Percentiles rank a stretch among this genome's conserved stretches.
These are phyloP conservation scores for Diadema setosum DNA, from an alignment of 35 echinoderm and acorn worm genomes.

Conservation along the genomic window DNA sequence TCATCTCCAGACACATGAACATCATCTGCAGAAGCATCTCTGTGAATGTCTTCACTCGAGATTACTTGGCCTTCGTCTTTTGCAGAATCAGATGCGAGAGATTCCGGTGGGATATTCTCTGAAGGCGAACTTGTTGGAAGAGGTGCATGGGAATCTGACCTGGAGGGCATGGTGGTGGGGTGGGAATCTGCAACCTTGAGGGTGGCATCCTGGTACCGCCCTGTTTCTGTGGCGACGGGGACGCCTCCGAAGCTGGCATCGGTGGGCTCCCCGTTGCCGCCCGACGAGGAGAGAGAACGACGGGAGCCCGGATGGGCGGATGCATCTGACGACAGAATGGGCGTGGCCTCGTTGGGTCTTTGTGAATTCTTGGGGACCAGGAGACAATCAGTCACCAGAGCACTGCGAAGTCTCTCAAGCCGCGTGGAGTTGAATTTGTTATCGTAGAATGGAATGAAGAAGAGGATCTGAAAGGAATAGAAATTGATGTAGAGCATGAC, in stretches of 20 bases:
- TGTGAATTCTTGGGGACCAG: neutral
- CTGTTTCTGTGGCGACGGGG: neutral
- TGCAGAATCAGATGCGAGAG: too few species aligned
- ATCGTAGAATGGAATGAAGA: constrained; percentile 63
- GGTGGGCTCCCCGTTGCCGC: neutral
- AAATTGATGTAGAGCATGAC: too few species aligned
- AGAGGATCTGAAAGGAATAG: constrained; percentile 32
- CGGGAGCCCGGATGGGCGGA: neutral
- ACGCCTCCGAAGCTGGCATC: neutral
- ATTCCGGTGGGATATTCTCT: too few species aligned
- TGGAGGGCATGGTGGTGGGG: neutral
- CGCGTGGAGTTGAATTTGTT: constrained; percentile 53
- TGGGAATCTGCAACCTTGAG: neutral
- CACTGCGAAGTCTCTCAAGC: constrained; percentile 6
- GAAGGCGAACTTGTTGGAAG: too few species aligned
- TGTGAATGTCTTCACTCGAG: too few species aligned
- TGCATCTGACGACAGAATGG: neutral
- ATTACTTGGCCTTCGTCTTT: too few species aligned
- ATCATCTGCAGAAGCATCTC: too few species aligned
- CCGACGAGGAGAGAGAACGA: neutral
- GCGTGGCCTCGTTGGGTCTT: neutral
- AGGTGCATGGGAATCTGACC: neutral
- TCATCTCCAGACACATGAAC: too few species aligned
- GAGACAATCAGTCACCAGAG: neutral
- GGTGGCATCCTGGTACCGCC: neutral